These are phyloP conservation scores for Acipenser ruthenus DNA, from an alignment of 2,797 vertebrate genomes.

Conservation along the genomic window DNA sequence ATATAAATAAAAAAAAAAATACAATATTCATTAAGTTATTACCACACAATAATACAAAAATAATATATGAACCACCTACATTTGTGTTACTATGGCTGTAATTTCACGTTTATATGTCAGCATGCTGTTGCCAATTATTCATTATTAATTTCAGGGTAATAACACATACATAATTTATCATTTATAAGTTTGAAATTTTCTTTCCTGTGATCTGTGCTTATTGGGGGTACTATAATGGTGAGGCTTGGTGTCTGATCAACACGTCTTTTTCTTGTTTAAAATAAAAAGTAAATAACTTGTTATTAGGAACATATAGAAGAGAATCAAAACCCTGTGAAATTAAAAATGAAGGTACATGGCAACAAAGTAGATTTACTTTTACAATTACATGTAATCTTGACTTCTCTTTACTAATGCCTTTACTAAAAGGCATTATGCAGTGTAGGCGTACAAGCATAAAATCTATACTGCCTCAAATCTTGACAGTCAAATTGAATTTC, in stretches of 20 bases:
- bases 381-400: constrained; percentile 43
- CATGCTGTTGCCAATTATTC: no score
- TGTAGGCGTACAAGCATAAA: constrained; percentile 21
- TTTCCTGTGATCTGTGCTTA: no score
- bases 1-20: no score
- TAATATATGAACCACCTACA: no score
- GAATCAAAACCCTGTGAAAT: constrained; percentile 59
- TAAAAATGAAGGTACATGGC: constrained; percentile 47
- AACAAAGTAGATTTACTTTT: constrained; percentile 46
- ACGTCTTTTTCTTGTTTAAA: background rate
- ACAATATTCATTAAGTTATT: no score
- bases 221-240: no score
- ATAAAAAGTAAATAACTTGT: constrained; percentile 1
- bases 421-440: constrained; percentile 22
- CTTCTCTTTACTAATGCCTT: constrained; percentile 17
- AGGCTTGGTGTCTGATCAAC: background rate
- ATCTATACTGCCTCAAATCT: constrained; percentile 33
- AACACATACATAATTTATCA: no score
- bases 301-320: constrained; percentile 32
- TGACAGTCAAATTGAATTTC: constrained; percentile 45
- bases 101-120: no score
- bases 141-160: no score
- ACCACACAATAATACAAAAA: no score
- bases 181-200: no score
- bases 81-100: no score